These are phyloP conservation scores for Lasioglossum pauxillum DNA, from an alignment of 2,888 invertebrate species.

Conservation along the genomic window DNA sequence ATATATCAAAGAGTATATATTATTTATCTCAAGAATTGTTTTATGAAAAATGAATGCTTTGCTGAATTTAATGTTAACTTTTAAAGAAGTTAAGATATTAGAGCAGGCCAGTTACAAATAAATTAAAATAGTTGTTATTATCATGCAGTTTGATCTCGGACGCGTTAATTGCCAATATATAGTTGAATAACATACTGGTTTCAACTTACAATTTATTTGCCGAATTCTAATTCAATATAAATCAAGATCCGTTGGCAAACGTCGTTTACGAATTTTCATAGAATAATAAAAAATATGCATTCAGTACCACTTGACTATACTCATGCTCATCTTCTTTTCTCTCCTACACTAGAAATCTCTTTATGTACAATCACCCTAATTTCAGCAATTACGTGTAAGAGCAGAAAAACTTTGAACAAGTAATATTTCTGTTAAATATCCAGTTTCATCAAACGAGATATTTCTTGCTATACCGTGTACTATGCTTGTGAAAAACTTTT, in stretches of 20 bases:
- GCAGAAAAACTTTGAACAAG: constrained; percentile 58
- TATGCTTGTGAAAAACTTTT: not conserved
- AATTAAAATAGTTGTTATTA: not conserved
- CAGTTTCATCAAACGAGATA: constrained; percentile 13
- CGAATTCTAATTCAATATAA: constrained; percentile 47
- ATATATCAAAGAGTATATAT: constrained; percentile 3
- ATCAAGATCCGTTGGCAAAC: constrained; percentile 37
- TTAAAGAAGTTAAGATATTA: not conserved
- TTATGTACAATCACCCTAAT: constrained; percentile 63
- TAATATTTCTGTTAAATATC: constrained; percentile 55
- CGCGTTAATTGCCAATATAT: not conserved
- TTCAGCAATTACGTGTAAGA: constrained; percentile 34
- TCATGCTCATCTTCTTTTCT: constrained; percentile 41
- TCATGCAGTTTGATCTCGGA: not conserved
- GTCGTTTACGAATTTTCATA: constrained; percentile 43
- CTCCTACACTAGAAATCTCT: constrained; percentile 48
- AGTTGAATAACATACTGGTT: not conserved
- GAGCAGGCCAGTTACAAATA: not conserved
- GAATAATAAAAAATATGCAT: constrained; percentile 54
- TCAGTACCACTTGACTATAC: constrained; percentile 61
- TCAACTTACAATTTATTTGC: constrained; percentile 11
- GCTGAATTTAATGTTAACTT: not conserved
- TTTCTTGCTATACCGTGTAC: not conserved
- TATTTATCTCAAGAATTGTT: not conserved
- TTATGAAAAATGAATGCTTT: not conserved